phyloP scores from a whole-genome alignment of 2,113 vertebrate genomes.

The Hemiprocne comata region DNA sequence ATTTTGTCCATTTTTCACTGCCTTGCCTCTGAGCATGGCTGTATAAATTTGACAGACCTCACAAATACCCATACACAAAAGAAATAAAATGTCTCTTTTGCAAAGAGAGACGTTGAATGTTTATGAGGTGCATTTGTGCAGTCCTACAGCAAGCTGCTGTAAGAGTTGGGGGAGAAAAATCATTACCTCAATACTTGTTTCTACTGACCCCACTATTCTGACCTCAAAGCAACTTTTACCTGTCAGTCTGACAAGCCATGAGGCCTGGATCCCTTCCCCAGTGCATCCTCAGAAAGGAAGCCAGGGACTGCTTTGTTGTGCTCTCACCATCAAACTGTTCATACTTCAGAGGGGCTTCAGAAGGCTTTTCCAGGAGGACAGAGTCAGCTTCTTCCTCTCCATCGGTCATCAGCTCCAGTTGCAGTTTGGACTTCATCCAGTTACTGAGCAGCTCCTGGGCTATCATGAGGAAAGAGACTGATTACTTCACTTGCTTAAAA shows the following conservation, averaged over 20 bases:
- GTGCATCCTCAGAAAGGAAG: neutral
- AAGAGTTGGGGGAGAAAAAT: neutral
- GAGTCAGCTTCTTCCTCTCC: slow-evolving; percentile 67
- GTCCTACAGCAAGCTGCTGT: neutral
- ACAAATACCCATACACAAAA: neutral
- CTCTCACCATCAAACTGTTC: slow-evolving; percentile 87
- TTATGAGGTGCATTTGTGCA: neutral
- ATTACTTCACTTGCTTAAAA: neutral
- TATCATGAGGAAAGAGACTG: slow-evolving; percentile 46
- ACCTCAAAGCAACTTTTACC: neutral
- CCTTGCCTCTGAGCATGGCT: neutral
- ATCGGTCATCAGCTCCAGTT: slow-evolving; percentile 76
- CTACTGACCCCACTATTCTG: neutral
- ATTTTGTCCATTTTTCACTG: neutral
- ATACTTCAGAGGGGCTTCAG: slow-evolving; percentile 41
- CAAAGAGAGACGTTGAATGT: neutral
- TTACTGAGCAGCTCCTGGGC: slow-evolving; percentile 86
- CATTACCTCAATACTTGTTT: neutral
- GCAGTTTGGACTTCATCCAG: slow-evolving; percentile 87
- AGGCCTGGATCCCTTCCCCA: neutral
- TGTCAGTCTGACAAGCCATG: neutral
- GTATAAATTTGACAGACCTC: neutral
- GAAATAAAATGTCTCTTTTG: neutral
- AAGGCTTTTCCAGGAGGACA: neutral
- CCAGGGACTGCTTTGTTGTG: neutral